Evolutionary conservation across 1,140 invertebrate species (phyloP), one percentile per base, ranked within the genome.

Genomic region (Lepidurus couesii): DNA sequence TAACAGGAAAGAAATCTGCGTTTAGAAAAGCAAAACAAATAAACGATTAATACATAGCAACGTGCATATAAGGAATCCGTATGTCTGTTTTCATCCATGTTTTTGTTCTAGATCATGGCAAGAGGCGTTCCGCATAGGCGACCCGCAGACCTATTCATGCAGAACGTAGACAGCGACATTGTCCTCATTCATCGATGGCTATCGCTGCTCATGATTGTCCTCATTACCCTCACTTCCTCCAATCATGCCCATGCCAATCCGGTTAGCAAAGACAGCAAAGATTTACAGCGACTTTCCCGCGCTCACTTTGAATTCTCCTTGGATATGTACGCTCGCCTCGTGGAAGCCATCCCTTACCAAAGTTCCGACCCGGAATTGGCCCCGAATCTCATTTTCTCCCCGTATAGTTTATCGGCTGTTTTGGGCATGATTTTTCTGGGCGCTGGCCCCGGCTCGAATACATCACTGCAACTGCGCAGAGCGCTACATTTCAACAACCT

Each of bases 251-350:
- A 65, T 65, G n/a, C 44, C 47, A 43, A 34, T 34, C 34, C 44
- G 44, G 26, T 45, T 26, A 74, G n/a, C 26, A 65, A 74, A 79
- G 75, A 77, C 53, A 77, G 77, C 8, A 80, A 78, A 42, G 81
- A 80, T 75, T 79, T 83, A 1, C 83, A 84, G 78, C 80, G 82
- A 34, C 80, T 84, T 10, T 84, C 83, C 7, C 80, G 82, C 42
- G 83, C 84, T 6, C 84, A 84, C 75, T 82, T 84, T 42, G 82
- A 83, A 74, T 84, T 84, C 79, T 82, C 84, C 0, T 75, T 84
- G 10, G 81, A 82, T 42, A 78, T 84, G 2, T 84, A 84, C 78
- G 76, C 81, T 1, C 53, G 81, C 13, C 65, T 84, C 73, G 81
- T 82, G 6, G 76, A 77, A 65, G 73, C 45, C 5, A 75, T 24